Percentiles rank a stretch among this genome's conserved stretches.
Conservation (phyloP, 2,113 vertebrate genomes). For the Ameiurus melas region DNA sequence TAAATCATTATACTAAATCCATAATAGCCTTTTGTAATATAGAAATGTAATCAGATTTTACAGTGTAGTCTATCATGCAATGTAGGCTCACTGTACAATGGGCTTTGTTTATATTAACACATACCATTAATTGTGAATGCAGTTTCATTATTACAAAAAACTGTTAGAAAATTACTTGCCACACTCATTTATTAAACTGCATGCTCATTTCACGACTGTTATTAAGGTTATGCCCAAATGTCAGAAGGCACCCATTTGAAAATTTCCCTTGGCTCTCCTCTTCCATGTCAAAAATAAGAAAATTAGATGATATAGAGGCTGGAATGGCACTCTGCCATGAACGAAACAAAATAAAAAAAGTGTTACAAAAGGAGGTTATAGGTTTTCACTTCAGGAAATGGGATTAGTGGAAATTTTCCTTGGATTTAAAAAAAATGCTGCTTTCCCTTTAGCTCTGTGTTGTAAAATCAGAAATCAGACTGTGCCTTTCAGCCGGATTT, state of each 20-base stretch:
- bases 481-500: not conserved
- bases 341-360: not conserved
- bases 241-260: constrained; percentile 9
- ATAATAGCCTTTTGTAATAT: not conserved
- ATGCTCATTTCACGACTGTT: not conserved
- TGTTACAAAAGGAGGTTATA: not conserved
- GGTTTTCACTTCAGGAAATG: constrained; percentile 10
- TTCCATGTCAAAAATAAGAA: constrained; percentile 14
- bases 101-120: not conserved
- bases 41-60: not conserved
- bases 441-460: not conserved
- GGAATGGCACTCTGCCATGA: not conserved
- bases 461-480: constrained; percentile 11
- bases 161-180: not conserved
- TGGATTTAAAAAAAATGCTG: not conserved
- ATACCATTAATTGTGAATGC: not conserved
- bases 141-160: constrained; percentile 5
- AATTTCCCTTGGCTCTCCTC: not conserved
- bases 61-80: not conserved
- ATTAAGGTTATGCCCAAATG: constrained; percentile 11
- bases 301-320: not conserved
- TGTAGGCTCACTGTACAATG: not conserved
- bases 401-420: not conserved
- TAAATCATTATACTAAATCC: not conserved
- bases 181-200: constrained; percentile 8